Conservation (phyloP, 2,797 vertebrate species). For the Delichon dasypus region DNA sequence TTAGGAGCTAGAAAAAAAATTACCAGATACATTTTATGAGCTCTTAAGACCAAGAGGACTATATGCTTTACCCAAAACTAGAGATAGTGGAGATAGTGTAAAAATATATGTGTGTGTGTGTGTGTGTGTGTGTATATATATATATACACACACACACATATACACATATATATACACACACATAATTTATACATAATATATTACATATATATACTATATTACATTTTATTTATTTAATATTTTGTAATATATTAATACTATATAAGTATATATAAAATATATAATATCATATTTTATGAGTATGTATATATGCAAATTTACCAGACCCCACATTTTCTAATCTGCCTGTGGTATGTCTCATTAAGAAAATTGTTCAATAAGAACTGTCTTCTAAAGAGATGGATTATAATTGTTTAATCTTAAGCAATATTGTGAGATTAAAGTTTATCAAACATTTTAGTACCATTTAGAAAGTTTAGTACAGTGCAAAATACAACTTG, state of each 20-base stretch:
- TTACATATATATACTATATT: too few species aligned
- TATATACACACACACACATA: too few species aligned
- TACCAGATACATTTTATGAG: neutral
- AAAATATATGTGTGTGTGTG: neutral
- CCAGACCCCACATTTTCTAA: neutral
- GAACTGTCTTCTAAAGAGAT: neutral
- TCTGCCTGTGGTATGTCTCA: neutral
- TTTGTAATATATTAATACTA: neutral
- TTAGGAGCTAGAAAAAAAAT: neutral
- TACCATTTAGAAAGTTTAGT: neutral
- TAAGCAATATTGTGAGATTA: constrained; percentile 2
- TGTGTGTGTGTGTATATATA: too few species aligned
- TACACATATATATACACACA: too few species aligned
- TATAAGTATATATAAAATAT: neutral
- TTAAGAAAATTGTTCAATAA: constrained; percentile 19
- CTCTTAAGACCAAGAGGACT: neutral
- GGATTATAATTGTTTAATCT: constrained; percentile 20
- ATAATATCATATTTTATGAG: neutral
- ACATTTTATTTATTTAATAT: too few species aligned
- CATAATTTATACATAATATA: too few species aligned
- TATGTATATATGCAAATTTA: neutral
- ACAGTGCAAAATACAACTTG: neutral
- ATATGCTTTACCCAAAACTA: neutral
- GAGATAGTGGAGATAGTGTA: neutral
- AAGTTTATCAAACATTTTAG: neutral